Conservation (phyloP, 2,888 invertebrate genomes). For the Nesidiocoris tenuis region DNA sequence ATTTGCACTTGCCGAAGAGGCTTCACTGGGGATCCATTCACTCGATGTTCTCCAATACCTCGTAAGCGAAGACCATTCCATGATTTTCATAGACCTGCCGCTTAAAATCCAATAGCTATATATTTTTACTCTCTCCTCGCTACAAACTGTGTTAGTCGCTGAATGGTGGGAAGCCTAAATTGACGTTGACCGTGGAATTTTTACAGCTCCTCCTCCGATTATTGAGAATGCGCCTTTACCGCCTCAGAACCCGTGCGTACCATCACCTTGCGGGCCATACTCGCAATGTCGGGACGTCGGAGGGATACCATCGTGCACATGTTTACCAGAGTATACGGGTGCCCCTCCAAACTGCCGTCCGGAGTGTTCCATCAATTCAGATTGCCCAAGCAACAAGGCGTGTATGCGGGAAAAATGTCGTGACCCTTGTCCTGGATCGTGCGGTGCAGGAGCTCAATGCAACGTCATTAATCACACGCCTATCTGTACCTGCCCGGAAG, state of each 20-base stretch:
- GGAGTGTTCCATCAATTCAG: slow-evolving; percentile 82
- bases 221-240: slow-evolving; percentile 50
- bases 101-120: no score
- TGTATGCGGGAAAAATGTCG: slow-evolving; percentile 73
- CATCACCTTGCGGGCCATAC: slow-evolving; percentile 84
- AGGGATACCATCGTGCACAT: slow-evolving; percentile 76
- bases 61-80: slow-evolving; percentile 48
- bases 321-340: slow-evolving; percentile 77
- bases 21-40: slow-evolving; percentile 60
- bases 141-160: no score
- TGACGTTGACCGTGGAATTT: slow-evolving; percentile 24
- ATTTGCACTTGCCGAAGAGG: slow-evolving; percentile 59
- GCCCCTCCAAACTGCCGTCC: slow-evolving; percentile 80
- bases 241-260: slow-evolving; percentile 69
- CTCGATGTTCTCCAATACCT: slow-evolving; percentile 54
- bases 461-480: slow-evolving; percentile 62
- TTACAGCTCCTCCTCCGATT: slow-evolving; percentile 51
- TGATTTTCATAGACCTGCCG: no score
- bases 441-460: slow-evolving; percentile 72
- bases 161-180: neutral
- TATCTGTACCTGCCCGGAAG: slow-evolving; percentile 61
- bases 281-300: slow-evolving; percentile 75
- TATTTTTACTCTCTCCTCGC: neutral
- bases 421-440: slow-evolving; percentile 77
- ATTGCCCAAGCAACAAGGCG: slow-evolving; percentile 73